Evolutionary conservation across 2,888 invertebrate species (phyloP).

Genomic region (Athalia circularis): DNA sequence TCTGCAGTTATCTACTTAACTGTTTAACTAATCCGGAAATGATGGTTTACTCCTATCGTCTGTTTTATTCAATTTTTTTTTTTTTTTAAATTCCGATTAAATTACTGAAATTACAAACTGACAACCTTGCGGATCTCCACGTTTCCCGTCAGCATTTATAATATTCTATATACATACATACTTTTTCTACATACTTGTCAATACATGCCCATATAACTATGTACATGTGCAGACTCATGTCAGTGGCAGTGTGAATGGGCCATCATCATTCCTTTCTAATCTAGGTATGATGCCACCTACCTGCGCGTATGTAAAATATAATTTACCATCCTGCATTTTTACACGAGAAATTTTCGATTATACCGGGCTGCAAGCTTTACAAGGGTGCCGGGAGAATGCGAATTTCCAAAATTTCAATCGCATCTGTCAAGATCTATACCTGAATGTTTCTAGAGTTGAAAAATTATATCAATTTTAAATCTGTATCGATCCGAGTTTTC

Average conservation of each 20-base stretch:
- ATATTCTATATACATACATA: neutral
- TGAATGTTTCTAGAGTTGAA: too few species aligned
- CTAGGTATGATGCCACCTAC: neutral
- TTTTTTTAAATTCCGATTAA: constrained; percentile 45
- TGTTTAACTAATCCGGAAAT: constrained; percentile 29
- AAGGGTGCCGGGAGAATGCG: too few species aligned
- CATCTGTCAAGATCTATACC: too few species aligned
- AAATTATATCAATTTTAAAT: too few species aligned
- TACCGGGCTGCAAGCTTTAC: too few species aligned
- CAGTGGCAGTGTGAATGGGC: neutral
- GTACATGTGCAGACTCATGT: too few species aligned
- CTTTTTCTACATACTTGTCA: neutral
- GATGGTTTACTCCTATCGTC: constrained; percentile 27
- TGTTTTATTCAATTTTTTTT: constrained; percentile 9
- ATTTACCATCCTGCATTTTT: too few species aligned
- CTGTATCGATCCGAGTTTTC: too few species aligned
- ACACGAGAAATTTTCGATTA: too few species aligned
- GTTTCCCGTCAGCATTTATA: constrained; percentile 15
- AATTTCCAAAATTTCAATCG: too few species aligned
- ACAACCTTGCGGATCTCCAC: constrained; percentile 45
- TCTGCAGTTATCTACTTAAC: neutral
- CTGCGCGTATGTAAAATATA: too few species aligned
- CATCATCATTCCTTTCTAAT: constrained; percentile 38
- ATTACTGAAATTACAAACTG: constrained; percentile 51
- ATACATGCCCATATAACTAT: too few species aligned